Evolutionary conservation across 1,140 invertebrate genomes (phyloP).

Genomic region (Heliconius himera): DNA sequence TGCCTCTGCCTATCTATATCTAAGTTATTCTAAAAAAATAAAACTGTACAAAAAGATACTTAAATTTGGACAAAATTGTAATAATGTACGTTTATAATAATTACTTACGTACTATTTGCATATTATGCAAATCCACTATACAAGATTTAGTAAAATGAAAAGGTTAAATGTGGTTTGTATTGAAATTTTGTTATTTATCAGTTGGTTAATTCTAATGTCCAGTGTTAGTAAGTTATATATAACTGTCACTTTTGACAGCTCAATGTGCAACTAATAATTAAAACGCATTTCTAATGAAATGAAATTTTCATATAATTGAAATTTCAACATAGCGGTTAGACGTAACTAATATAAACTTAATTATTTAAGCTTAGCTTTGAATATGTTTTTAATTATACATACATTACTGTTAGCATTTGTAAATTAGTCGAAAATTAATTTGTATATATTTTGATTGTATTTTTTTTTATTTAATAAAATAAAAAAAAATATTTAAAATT

Average conservation of each 20-base stretch:
- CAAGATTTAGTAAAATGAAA: not conserved
- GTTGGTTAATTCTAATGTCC: constrained; percentile 9
- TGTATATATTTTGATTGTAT: no score
- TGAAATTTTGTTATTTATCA: constrained; percentile 19
- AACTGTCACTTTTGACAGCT: constrained; percentile 12
- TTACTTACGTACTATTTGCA: not conserved
- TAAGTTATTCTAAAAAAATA: not conserved
- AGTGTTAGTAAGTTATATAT: constrained; percentile 9
- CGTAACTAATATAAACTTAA: not conserved
- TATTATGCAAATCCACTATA: not conserved
- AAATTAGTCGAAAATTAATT: no score
- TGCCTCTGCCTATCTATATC: no score
- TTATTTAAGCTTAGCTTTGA: not conserved
- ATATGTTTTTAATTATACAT: not conserved
- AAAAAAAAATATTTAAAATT: no score
- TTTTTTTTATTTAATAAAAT: no score
- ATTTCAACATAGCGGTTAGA: not conserved
- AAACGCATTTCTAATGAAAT: constrained; percentile 5
- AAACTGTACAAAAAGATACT: not conserved
- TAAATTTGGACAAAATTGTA: not conserved
- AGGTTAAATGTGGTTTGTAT: not conserved
- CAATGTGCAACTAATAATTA: not conserved
- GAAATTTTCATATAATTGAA: constrained; percentile 4
- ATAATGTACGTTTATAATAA: not conserved
- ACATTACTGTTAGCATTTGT: no score